phyloP scores from a whole-genome alignment of 2,797 vertebrate genomes.

The Triplophysa bombifrons region DNA sequence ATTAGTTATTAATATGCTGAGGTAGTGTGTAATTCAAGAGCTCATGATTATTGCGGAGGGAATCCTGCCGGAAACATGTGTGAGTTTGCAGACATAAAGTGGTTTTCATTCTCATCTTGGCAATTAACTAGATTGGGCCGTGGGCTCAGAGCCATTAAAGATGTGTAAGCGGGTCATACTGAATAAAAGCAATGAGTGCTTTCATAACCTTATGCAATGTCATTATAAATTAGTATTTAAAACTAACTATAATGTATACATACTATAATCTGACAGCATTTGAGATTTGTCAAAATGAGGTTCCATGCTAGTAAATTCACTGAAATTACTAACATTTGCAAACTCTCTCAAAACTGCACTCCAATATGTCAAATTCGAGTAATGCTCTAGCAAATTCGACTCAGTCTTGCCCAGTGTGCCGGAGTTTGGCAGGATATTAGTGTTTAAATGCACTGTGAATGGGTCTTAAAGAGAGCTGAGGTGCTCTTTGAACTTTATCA shows the following conservation, averaged over 20 bases:
- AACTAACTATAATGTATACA: not conserved
- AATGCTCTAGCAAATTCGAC: not conserved
- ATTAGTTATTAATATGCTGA: slow-evolving; percentile 63
- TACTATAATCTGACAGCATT: too few species aligned
- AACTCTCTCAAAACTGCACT: not conserved
- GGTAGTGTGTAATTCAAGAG: slow-evolving; percentile 50
- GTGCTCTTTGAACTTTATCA: slow-evolving; percentile 18
- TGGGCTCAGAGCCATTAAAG: slow-evolving; percentile 14
- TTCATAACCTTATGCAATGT: not conserved
- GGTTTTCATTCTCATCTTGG: slow-evolving; percentile 33
- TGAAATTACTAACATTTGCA: not conserved
- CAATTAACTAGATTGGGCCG: slow-evolving; percentile 13
- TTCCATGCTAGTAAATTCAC: slow-evolving; percentile 4
- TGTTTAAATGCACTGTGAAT: slow-evolving; percentile 15
- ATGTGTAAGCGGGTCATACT: slow-evolving; percentile 11
- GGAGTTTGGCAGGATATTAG: slow-evolving; percentile 25
- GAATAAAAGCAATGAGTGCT: not conserved
- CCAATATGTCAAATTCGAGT: not conserved
- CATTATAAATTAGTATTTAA: slow-evolving; percentile 1
- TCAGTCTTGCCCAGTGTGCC: not conserved
- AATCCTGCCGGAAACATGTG: slow-evolving; percentile 44
- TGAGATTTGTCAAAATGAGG: not conserved
- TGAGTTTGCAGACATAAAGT: slow-evolving; percentile 32
- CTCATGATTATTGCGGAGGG: slow-evolving; percentile 57
- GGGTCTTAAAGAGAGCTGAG: slow-evolving; percentile 11